Evolutionary conservation across 2,888 invertebrate species (phyloP), one percentile per base, ranked within the genome.

Genomic region (Caenorhabditis becei): DNA sequence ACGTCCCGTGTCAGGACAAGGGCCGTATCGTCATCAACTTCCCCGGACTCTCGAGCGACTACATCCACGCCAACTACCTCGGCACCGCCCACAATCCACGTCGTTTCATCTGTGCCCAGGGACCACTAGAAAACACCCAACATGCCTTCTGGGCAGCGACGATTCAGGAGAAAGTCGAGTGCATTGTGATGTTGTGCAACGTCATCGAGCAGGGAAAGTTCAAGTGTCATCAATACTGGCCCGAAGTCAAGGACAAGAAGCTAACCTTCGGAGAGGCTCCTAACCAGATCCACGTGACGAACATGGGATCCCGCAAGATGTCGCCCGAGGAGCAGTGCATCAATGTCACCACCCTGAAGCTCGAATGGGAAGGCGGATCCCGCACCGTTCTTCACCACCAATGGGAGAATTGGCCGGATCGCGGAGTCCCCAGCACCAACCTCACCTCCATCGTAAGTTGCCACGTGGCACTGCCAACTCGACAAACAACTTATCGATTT

Each of bases 51-150:
- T 1, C 54, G 1, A 37, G 37, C 18, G 87, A 87, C 72, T 87
- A 85, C 67, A 87, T 87, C 35, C 87, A 87, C 59, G 87, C 87
- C n/a, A 87, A 87, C 65, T 87, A 83, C 56, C 77, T 88, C 32
- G 75, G 69, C 14, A 82, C 80, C 14, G 72, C 79, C 2, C 75
- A 75, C 26, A 78, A 61, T 44, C 83, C 85, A 10, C 83, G 83
- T 16, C 80, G 85, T 11, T 87, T 87, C 70, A 87, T 87, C 58
- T 87, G 88, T 59, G 80, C 88, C 5, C 88, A 87, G 66, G 85
- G 85, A 24, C 85, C 85, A 8, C 59, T 83, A 32, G 83, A 83
- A 16, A 44, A 44, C 41, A 86, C 85, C 0, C 77, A 69, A 24
- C 32, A 56, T 63, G 53, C 77, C n/a, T 85, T 85, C 65, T 85